Evolutionary conservation across 2,113 vertebrate species (phyloP), one percentile per base, ranked within the genome.

Genomic region (Natator depressus): DNA sequence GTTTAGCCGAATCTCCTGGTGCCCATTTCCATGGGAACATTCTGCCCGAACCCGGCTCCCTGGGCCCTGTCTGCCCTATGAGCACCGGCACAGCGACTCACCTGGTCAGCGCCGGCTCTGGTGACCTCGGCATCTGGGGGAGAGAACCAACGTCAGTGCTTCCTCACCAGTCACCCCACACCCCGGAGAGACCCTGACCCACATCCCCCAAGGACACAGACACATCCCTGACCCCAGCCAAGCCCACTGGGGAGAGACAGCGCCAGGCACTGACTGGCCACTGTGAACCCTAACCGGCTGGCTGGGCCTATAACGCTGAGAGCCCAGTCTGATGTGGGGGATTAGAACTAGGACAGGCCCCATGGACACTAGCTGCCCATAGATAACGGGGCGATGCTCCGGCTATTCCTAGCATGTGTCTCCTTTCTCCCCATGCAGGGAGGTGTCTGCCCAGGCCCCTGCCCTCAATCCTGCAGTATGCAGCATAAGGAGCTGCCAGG

Each of bases 41-140:
- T 69, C 31, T 69, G 62, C 14, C 62, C 62, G n/a, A 35, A 19
- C 62, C 35, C 5, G 6, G 12, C 29, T 51, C 16, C 51, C 17
- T 53, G 11, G 51, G 16, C 51, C 16, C 16, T 19, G 6, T 53
- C 51, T 53, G 11, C 5, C 12, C 35, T 69, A 8, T 9, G 16
- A 2, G 62, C 14, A 14, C 6, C 3, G 2, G 55, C 55, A 57
- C 1, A 8, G 62, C 1, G 35, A n/a, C 62, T 69, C 14, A 69
- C 62, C 62, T 19, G 62, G 35, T 69, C 14, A n/a, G 62, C 17
- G 62, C 3, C 13, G 35, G 62, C 31, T 35, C 35, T n/a, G 16
- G 62, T 69, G 62, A 69, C 62, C 62, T 19, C 62, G 1, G 62
- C 31, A 19, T 35, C 62, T 69, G 35, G 8, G 27, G 31, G 62